These are phyloP conservation scores for Spilarctia lutea DNA, from an alignment of 2,888 invertebrate genomes.

Conservation along the genomic window DNA sequence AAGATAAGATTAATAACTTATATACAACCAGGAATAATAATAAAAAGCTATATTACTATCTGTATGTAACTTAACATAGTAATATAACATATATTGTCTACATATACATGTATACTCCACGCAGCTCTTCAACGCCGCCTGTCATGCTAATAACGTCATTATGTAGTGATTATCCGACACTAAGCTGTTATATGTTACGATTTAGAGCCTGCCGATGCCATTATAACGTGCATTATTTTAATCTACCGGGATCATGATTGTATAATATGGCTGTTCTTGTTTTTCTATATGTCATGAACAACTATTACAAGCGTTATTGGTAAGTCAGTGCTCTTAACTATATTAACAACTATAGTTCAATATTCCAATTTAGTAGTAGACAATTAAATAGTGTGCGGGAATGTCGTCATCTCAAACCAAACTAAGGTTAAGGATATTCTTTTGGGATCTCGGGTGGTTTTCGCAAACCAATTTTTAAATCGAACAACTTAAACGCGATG, in stretches of 20 bases:
- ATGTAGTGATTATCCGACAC: constrained; percentile 16
- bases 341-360: background rate
- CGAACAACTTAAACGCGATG: too few species aligned
- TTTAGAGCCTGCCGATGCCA: background rate
- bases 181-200: constrained; percentile 13
- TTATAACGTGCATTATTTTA: background rate
- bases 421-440: too few species aligned
- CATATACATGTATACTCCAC: background rate
- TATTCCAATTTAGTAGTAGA: too few species aligned
- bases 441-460: too few species aligned
- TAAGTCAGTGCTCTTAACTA: too few species aligned
- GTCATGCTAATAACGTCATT: constrained; percentile 16
- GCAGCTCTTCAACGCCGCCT: background rate
- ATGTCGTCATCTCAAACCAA: too few species aligned
- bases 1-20: background rate
- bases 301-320: too few species aligned
- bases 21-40: background rate
- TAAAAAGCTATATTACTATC: background rate
- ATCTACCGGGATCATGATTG: background rate
- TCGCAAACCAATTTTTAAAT: too few species aligned
- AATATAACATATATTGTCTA: background rate
- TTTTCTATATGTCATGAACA: background rate
- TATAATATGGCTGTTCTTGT: background rate
- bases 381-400: too few species aligned
- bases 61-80: background rate